Evolutionary conservation across 2,113 vertebrate species (phyloP), one percentile per base, ranked within the genome.

Genomic region (Trogon surrucura): DNA sequence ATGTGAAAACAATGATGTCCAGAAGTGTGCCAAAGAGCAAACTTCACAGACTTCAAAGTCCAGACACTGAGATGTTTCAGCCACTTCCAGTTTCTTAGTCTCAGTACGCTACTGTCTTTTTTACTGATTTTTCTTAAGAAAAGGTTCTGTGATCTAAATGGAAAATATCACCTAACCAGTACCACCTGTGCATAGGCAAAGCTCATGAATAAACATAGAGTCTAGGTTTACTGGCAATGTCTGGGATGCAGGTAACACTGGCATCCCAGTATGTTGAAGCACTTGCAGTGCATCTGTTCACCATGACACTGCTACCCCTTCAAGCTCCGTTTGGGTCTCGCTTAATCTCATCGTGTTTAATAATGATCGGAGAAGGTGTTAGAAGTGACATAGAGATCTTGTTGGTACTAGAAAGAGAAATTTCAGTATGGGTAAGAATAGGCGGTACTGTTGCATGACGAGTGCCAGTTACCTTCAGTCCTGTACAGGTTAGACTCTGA

Each of bases 241-340:
- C 30, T 38, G 26, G 26, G 29, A 30, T 20, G 13, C 27, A 58
- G 44, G 44, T 51, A 53, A 48, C 8, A 26, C 7, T 53, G 70
- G n/a, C 8, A 66, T 10, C 23, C 65, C 23, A 30, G 5, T 11
- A 22, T 7, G 18, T 44, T 32, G 73, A 90, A 84, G 9, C 5
- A n/a, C 25, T 80, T 65, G 27, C 60, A 0, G 1, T 58, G 7
- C 20, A 6, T 29, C 3, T 11, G 2, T 51, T 87, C 15, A 66
- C 6, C 7, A 1, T 1, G 3, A 16, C 1, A 4, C 3, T 85
- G 18, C 22, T 83, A 21, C 4, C 7, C 27, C 30, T 80, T 65
- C 21, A 38, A 80, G 21, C 4, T 80, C 19, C 13, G 11, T 48
- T 38, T 89, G 16, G 65, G 50, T 32, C 41, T 84, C 5, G 2